Conservation (phyloP, 2,797 vertebrate genomes). For the Leptatherina wallacei region DNA sequence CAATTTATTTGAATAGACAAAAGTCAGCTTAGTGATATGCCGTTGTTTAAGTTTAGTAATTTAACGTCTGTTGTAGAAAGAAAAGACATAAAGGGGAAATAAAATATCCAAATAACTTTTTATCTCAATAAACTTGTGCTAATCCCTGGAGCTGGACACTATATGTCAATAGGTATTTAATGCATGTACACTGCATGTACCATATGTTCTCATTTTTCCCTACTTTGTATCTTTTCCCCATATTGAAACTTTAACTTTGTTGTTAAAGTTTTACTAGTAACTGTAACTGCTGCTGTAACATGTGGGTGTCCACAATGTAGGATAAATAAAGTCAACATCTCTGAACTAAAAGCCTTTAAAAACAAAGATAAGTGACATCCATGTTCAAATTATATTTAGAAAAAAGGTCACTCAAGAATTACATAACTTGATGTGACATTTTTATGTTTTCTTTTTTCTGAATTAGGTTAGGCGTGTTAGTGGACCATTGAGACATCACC, state of each 20-base stretch:
- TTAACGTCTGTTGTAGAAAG: too few species aligned
- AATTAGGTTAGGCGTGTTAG: constrained; percentile 16
- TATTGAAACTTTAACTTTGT: not conserved
- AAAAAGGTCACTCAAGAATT: constrained; percentile 5
- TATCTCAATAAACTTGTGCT: too few species aligned
- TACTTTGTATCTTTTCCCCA: not conserved
- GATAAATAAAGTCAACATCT: not conserved
- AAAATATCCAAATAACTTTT: too few species aligned
- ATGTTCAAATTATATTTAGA: not conserved
- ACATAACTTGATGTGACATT: constrained; percentile 11
- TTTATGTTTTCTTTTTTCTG: constrained; percentile 24
- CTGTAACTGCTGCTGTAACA: not conserved
- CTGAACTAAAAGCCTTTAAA: not conserved
- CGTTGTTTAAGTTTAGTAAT: too few species aligned
- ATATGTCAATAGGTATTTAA: too few species aligned
- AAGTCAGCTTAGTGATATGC: too few species aligned
- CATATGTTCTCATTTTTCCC: not conserved
- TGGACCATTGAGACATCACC: constrained; percentile 43
- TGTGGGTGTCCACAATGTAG: not conserved
- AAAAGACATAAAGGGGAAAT: too few species aligned
- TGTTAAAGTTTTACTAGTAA: not conserved
- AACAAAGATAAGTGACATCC: not conserved
- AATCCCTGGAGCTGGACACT: too few species aligned
- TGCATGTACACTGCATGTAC: too few species aligned
- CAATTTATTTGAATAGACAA: too few species aligned